Conservation (phyloP, 1,140 invertebrate species). For the Pteromalus puparum region DNA sequence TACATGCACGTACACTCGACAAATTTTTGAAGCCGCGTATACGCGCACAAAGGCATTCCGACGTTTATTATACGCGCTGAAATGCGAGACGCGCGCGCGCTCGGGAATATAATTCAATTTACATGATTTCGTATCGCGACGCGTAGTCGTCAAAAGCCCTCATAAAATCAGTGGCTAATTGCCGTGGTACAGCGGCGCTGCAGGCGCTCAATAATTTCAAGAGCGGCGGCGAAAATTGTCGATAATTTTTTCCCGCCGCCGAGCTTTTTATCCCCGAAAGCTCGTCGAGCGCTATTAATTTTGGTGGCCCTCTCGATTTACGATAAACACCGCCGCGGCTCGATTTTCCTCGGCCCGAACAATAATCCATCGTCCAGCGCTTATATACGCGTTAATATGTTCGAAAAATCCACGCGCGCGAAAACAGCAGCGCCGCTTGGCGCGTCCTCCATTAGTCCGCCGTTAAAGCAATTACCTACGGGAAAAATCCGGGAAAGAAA, state of each 20-base stretch:
- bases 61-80: constrained; percentile 53
- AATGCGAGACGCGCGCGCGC: not conserved
- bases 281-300: not conserved
- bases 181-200: not conserved
- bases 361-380: not conserved
- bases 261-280: not conserved
- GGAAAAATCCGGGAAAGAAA: not conserved
- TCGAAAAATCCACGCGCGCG: not conserved
- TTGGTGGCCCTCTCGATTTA: not conserved
- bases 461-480: not conserved
- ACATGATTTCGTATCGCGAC: constrained; percentile 59
- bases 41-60: constrained; percentile 45
- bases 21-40: not conserved
- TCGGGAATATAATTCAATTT: constrained; percentile 58
- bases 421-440: not conserved
- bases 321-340: not conserved
- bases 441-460: not conserved
- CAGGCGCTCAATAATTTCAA: not conserved
- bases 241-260: not conserved
- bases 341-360: not conserved
- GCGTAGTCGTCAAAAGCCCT: constrained; percentile 58
- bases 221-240: not conserved
- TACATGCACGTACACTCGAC: not conserved
- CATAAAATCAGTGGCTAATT: constrained; percentile 59
- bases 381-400: not conserved